A percentile compares a stretch with the other conserved stretches of the same genome.
These are phyloP conservation scores for Bruchidius siliquastri DNA, from an alignment of 2,888 invertebrate species.

Conservation along the genomic window DNA sequence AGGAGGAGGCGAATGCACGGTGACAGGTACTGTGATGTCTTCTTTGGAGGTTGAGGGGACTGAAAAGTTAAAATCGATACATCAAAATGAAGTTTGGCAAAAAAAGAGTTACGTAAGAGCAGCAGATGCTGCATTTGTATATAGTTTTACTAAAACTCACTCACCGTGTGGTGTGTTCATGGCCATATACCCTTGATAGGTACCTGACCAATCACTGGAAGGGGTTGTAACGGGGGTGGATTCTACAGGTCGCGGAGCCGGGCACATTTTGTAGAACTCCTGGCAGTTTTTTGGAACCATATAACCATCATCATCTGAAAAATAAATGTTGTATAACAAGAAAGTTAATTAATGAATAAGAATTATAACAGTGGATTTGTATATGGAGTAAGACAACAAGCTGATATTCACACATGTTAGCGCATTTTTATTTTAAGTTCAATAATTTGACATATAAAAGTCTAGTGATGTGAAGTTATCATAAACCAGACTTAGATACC, in stretches of 20 bases:
- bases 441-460: too few species aligned
- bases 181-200: slow-evolving; percentile 31
- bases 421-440: too few species aligned
- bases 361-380: too few species aligned
- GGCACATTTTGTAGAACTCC: slow-evolving; percentile 42
- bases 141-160: slow-evolving; percentile 11
- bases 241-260: slow-evolving; percentile 40
- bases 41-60: background rate
- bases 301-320: slow-evolving; percentile 36
- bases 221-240: slow-evolving; percentile 17
- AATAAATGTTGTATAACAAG: background rate
- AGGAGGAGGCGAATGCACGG: background rate
- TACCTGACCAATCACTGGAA: slow-evolving; percentile 24
- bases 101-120: too few species aligned
- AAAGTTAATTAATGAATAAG: too few species aligned
- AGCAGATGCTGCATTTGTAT: too few species aligned
- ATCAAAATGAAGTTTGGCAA: too few species aligned
- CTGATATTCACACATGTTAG: too few species aligned
- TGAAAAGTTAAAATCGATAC: background rate
- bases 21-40: slow-evolving; percentile 6
- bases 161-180: slow-evolving; percentile 43
- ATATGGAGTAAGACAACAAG: too few species aligned
- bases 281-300: slow-evolving; percentile 37
- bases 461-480: too few species aligned
- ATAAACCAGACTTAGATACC: too few species aligned